Evolutionary conservation across 2,113 vertebrate species (phyloP), one percentile per base, ranked within the genome.

Genomic region (Ciconia boyciana): DNA sequence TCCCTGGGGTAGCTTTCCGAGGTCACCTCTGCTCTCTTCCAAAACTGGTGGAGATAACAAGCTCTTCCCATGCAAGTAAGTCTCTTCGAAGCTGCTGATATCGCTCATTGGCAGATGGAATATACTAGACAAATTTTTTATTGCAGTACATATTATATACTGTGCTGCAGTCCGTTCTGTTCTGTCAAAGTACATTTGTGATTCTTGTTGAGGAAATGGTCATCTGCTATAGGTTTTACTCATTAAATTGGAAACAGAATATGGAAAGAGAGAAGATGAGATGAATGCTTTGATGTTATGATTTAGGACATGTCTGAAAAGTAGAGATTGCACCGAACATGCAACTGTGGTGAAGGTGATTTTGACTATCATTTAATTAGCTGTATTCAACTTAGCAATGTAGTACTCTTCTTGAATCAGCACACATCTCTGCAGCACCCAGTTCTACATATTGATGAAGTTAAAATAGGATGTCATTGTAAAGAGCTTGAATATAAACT

Each of bases 61-160:
- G n/a, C 49, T 21, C 88, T 69, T 90, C 94, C 68, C 75, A 3
- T 83, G 88, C 96, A 96, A 93, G 96, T 96, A 96, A 96, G 93
- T 94, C 36, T 44, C 76, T 89, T 36, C 65, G 69, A 79, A 96
- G 77, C 69, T 92, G 89, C 86, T 86, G 79, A 6, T 81, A 0
- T 28, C 66, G 68, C 71, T 83, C 21, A 0, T 7, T 82, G 77
- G 28, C 69, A 82, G 46, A 48, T 0, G 9, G 44, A 91, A 58
- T 75, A 8, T 32, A 29, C 26, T 46, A 13, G 75, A n/a, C 6
- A 13, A 4, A 0, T 26, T 7, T 22, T 24, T 60, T 69, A 39
- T 76, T 61, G 18, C 14, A 31, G 18, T 48, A 22, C 2, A 0
- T 55, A 4, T n/a, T 68, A 4, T 49, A 11, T 15, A 2, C 26